Evolutionary conservation across 2,888 invertebrate genomes (phyloP).

Genomic region (Deilephila porcellus): DNA sequence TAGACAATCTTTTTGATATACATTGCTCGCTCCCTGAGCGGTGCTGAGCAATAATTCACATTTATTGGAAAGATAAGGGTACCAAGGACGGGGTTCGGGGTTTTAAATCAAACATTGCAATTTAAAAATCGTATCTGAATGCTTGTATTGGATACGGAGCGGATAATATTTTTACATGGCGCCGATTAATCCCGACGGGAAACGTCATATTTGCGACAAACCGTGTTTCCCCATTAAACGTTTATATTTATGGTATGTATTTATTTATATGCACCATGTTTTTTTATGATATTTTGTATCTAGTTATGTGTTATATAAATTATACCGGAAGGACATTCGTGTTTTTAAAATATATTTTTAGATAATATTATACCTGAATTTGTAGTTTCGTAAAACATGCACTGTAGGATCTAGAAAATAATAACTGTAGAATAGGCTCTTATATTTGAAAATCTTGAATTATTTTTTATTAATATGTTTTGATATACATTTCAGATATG

Average conservation of each 20-base stretch:
- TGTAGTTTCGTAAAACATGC: too few species aligned
- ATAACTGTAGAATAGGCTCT: too few species aligned
- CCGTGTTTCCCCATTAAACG: background rate
- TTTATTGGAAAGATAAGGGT: conserved; percentile 80
- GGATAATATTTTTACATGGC: conserved; percentile 3
- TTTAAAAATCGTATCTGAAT: conserved; percentile 57
- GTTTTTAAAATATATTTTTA: too few species aligned
- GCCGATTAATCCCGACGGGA: conserved; percentile 5
- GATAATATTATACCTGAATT: too few species aligned
- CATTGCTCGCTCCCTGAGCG: conserved; percentile 62
- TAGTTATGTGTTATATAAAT: background rate
- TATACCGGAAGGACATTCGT: too few species aligned
- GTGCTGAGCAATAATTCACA: conserved; percentile 74
- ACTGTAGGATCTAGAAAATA: too few species aligned
- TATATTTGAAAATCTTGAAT: too few species aligned
- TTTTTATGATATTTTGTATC: background rate
- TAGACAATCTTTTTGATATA: conserved; percentile 80
- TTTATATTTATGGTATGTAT: background rate
- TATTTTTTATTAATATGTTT: too few species aligned
- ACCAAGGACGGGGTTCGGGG: conserved; percentile 61
- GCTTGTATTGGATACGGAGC: conserved; percentile 6
- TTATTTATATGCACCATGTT: background rate
- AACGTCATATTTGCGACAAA: background rate
- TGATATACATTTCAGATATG: too few species aligned
- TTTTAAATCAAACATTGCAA: conserved; percentile 68